These are phyloP conservation scores for Dipodomys spectabilis DNA, from an alignment of 2,113 vertebrate genomes.

Conservation along the genomic window DNA sequence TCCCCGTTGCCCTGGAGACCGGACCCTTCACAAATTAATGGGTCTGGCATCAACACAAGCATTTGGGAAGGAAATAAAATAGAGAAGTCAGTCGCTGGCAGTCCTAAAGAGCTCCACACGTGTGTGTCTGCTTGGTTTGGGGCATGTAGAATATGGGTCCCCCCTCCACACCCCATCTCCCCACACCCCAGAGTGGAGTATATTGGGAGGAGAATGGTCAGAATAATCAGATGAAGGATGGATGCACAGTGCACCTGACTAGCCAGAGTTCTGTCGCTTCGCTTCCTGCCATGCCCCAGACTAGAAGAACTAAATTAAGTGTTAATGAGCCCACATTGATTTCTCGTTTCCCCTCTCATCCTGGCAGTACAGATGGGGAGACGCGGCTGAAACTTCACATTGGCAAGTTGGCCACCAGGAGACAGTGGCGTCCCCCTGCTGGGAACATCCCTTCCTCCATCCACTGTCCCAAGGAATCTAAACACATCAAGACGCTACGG, in stretches of 20 bases:
- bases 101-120: not conserved
- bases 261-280: not conserved
- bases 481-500: not conserved
- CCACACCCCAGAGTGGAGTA: not conserved
- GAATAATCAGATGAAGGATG: not conserved
- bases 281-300: not conserved
- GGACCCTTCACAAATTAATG: slow-evolving; percentile 19
- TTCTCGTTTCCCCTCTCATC: not conserved
- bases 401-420: not conserved
- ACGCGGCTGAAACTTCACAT: not conserved
- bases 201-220: not conserved
- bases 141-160: no score
- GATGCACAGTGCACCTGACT: not conserved
- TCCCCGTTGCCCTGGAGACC: slow-evolving; percentile 54
- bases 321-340: not conserved
- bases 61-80: not conserved
- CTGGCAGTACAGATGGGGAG: not conserved
- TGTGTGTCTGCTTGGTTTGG: not conserved
- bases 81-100: not conserved
- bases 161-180: no score
- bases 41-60: not conserved
- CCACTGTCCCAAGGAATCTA: not conserved
- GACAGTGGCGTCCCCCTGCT: not conserved
- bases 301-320: not conserved
- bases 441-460: not conserved